Conservation (phyloP, 2,113 vertebrate genomes). For the Apteryx mantelli region DNA sequence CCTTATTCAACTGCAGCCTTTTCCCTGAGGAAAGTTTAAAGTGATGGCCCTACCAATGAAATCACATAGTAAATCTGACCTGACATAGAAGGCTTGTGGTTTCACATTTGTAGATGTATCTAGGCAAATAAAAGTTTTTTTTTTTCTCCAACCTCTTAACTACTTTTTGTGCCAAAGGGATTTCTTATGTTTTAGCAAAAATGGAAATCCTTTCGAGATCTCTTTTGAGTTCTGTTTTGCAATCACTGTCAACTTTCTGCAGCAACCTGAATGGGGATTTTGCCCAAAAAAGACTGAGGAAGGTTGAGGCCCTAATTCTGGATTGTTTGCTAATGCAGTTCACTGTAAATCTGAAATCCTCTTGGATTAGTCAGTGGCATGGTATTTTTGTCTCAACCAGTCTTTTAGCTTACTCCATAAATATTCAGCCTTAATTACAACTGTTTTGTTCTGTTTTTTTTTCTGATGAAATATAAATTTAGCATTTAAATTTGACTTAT, state of each 20-base stretch:
- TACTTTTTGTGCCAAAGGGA: not conserved
- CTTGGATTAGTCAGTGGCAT: not conserved
- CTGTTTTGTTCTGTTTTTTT: not conserved
- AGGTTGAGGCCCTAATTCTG: not conserved
- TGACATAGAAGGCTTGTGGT: not conserved
- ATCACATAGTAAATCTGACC: not conserved
- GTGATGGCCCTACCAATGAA: not conserved
- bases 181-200: not conserved
- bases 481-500: not conserved
- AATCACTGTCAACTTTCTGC: not conserved
- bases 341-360: not conserved
- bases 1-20: not conserved
- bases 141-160: not conserved
- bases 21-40: not conserved
- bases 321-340: not conserved
- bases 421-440: not conserved
- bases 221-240: not conserved
- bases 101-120: not conserved
- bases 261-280: not conserved
- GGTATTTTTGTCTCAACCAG: not conserved
- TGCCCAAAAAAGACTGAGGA: not conserved
- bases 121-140: not conserved
- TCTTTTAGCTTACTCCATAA: conserved; percentile 19
- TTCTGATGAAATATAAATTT: not conserved
- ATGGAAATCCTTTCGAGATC: not conserved